Conservation (phyloP, 2,888 invertebrate species). For the Pteria penguin region DNA sequence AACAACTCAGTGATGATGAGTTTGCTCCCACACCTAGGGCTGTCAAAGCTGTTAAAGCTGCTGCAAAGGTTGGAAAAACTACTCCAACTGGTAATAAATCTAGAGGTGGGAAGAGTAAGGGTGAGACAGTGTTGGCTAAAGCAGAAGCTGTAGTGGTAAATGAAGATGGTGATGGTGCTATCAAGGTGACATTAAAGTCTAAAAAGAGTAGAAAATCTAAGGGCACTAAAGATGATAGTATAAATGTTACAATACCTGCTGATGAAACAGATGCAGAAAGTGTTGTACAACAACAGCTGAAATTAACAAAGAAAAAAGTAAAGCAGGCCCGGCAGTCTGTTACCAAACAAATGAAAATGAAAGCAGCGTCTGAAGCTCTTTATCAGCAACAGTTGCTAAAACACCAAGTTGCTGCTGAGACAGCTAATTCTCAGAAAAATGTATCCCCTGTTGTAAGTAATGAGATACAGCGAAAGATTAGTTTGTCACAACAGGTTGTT, state of each 20-base stretch:
- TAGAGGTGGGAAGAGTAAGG: neutral
- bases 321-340: neutral
- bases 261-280: conserved; percentile 5
- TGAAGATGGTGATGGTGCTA: conserved; percentile 24
- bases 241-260: conserved; percentile 33
- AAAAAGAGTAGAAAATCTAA: conserved; percentile 19
- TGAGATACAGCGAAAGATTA: neutral
- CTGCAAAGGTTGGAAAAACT: neutral
- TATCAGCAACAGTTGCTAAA: neutral
- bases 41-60: conserved; percentile 25
- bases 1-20: conserved; percentile 27
- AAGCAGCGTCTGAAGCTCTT: conserved; percentile 7
- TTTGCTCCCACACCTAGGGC: neutral
- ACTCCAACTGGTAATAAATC: neutral
- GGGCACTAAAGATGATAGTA: neutral
- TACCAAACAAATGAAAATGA: conserved; percentile 14
- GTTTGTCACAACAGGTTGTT: neutral
- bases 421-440: neutral
- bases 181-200: conserved; percentile 24
- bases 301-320: neutral
- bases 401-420: neutral
- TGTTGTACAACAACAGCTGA: neutral
- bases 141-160: conserved; percentile 28
- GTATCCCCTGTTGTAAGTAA: neutral
- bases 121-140: conserved; percentile 11